Conservation (phyloP, 2,113 vertebrate genomes). For the Irena cyanogastra region DNA sequence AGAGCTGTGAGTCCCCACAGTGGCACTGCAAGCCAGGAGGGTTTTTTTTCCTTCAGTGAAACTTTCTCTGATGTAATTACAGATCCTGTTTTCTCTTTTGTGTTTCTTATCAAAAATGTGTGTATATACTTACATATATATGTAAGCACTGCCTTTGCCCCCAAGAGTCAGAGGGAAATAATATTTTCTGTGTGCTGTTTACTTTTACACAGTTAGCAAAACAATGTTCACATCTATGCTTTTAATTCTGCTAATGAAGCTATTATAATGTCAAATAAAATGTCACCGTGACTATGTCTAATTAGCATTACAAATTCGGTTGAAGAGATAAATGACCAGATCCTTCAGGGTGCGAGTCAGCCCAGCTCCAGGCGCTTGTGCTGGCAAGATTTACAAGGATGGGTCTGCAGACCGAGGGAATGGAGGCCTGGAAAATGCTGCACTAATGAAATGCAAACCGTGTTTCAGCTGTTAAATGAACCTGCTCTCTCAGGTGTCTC, state of each 20-base stretch:
- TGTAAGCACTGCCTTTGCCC: not conserved
- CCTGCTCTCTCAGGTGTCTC: conserved; percentile 15
- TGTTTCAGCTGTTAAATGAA: conserved; percentile 28
- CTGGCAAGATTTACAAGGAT: not conserved
- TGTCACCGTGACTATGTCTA: conserved; percentile 23
- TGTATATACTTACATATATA: not conserved
- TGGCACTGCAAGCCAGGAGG: not conserved
- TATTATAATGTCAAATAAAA: conserved; percentile 60
- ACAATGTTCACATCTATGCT: not conserved
- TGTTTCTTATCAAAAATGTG: not conserved
- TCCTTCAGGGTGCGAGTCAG: not conserved
- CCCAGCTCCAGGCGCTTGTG: not conserved
- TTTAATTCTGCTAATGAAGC: conserved; percentile 49
- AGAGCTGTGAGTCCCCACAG: not conserved
- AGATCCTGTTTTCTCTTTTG: not conserved
- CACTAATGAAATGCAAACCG: not conserved
- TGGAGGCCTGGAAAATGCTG: not conserved
- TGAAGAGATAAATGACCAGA: conserved; percentile 38
- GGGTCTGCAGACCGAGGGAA: not conserved
- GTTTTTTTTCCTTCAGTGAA: not conserved
- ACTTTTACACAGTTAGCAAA: not conserved
- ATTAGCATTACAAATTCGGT: conserved; percentile 45
- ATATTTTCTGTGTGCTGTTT: not conserved
- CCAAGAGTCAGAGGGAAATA: not conserved
- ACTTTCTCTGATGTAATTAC: not conserved